Base-by-base conservation (phyloP, 2,797 vertebrate genomes). In the Eulemur albifrons region DNA sequence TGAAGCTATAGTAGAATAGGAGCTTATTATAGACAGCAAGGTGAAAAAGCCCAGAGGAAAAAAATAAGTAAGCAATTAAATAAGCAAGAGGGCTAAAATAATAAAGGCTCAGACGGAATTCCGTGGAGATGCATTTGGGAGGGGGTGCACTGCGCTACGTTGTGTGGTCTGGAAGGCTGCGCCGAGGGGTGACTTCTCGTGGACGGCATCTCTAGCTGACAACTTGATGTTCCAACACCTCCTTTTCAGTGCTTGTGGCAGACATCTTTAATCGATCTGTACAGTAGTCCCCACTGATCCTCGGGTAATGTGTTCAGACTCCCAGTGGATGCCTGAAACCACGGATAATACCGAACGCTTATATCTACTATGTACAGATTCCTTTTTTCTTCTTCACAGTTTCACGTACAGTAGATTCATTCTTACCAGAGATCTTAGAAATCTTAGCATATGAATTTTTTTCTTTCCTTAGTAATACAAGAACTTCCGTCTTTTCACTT, bases 121-220 rank as follows among this genome's bases (percentile, higher is more conserved):
- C 32, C 18, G 2, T 1, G 23, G 40, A 65, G 7, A 6, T 2
- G 4, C 1, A 1, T 38, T 48, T 35, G 38, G 5, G 23, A 48
- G 50, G 67, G 76, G 38, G 48, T 17, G 15, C 2, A 0, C 45
- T 1, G 15, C 21, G 45, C 32, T 30, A 1, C 0, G 3, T 27
- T 1, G 4, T 7, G 8, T 5, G 32, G 30, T 75, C 88, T 54
- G 17, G 48, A 82, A 69, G 27, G 12, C 40, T 40, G 11, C 30
- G n/a, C 70, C 1, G 25, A 67, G 5, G 63, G 20, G 9, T 14
- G 35, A n/a, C 14, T 52, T 54, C 48, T 85, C 59, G 84, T 21
- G n/a, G 45, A 57, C 75, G 35, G 5, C 1, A 52, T 70, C 7
- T 30, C 65, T 67, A 35, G 38, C 23, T 6, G 4, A 4, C 88